Evolutionary conservation across 2,797 vertebrate genomes (phyloP).

Genomic region (Tarsius wallacei): DNA sequence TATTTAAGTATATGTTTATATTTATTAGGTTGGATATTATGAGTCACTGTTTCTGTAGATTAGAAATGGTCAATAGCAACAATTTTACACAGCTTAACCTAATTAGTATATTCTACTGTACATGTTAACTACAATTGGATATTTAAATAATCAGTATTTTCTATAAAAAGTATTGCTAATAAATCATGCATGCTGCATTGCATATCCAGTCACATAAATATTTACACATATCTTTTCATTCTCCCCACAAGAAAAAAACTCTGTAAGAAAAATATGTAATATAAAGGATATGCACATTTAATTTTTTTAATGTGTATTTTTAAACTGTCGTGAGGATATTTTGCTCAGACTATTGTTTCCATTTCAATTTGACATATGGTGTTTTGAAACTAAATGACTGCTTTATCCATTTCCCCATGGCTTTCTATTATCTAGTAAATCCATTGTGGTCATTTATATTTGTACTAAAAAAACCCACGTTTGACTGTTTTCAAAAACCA

Average conservation of each 20-base stretch:
- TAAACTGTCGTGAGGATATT: not conserved
- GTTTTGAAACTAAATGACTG: conserved; percentile 6
- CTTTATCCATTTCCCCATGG: not conserved
- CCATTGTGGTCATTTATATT: not conserved
- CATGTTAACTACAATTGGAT: not conserved
- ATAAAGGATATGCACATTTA: not conserved
- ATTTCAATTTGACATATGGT: not conserved
- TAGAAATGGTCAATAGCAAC: not conserved
- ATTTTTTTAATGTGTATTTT: conserved; percentile 17
- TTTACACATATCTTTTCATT: not conserved
- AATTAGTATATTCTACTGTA: not conserved
- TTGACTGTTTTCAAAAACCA: not conserved
- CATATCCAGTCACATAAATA: not conserved
- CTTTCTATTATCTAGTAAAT: conserved; percentile 39
- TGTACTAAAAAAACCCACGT: not conserved
- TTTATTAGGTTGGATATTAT: not conserved
- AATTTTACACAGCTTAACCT: not conserved
- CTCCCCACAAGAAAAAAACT: not conserved
- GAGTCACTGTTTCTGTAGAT: conserved; percentile 1
- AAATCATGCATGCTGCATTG: not conserved
- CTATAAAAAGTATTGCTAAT: not conserved
- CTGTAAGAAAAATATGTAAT: not conserved
- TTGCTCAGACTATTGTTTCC: not conserved
- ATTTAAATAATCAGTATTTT: not conserved
- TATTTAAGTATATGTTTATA: not conserved